Evolutionary conservation across 2,888 invertebrate genomes (phyloP).

Genomic region (Xestia c-nigrum): DNA sequence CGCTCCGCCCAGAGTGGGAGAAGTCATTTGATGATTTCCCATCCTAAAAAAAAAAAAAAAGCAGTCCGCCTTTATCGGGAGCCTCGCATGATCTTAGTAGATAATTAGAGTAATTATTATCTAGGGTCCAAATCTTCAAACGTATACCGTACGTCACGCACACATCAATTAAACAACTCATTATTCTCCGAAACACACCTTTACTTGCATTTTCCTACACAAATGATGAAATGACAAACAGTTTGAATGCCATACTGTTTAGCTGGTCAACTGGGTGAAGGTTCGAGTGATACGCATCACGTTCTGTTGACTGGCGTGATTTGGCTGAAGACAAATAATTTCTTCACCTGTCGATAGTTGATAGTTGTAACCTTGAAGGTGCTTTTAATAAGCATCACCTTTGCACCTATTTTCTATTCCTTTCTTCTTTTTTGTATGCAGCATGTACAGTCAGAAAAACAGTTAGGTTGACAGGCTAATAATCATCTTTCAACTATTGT

Average conservation of each 20-base stretch:
- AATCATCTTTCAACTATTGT: too few relatives aligned
- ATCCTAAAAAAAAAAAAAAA: too few relatives aligned
- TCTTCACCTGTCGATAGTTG: slow-evolving; percentile 42
- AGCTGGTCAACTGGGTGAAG: slow-evolving; percentile 59
- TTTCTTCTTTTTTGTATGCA: too few relatives aligned
- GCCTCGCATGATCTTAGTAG: too few relatives aligned
- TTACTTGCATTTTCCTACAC: slow-evolving; percentile 47
- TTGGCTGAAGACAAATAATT: slow-evolving; percentile 44
- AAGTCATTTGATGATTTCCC: too few relatives aligned
- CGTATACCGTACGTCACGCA: background rate
- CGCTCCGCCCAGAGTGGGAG: too few relatives aligned
- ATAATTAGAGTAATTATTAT: too few relatives aligned
- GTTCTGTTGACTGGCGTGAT: slow-evolving; percentile 27
- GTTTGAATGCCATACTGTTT: slow-evolving; percentile 48
- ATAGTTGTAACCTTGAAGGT: slow-evolving; percentile 10
- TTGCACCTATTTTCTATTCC: too few relatives aligned
- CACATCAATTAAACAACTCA: slow-evolving; percentile 34
- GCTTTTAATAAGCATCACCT: too few relatives aligned
- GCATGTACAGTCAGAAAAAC: too few relatives aligned
- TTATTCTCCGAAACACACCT: slow-evolving; percentile 41
- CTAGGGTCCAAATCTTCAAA: background rate
- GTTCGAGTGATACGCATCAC: slow-evolving; percentile 40
- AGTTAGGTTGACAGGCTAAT: too few relatives aligned
- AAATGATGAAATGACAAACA: slow-evolving; percentile 57
- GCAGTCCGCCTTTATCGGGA: too few relatives aligned